Evolutionary conservation across 2,888 invertebrate species (phyloP), one percentile per base, ranked within the genome.

Genomic region (Colostygia pectinataria): DNA sequence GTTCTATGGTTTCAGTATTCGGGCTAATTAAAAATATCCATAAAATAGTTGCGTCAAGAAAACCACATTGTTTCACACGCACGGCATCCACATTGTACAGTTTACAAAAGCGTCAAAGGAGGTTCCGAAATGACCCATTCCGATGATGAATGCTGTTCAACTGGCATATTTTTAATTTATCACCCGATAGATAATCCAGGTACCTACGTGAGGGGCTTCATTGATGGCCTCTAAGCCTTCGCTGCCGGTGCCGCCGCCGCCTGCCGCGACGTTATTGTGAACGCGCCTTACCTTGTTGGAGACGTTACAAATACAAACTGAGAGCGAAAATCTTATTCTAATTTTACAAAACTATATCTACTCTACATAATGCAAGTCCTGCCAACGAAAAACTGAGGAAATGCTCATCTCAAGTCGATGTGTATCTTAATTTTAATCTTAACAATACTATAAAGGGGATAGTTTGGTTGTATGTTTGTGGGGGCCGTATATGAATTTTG

Each of bases 141-240:
- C 63, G 77, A 86, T 87, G 87, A 89, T 88, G 83, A 87, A 89
- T 88, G 80, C 79, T 61, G 76, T 71, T 68, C 66, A 72, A 76
- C 79, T 77, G 86, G 75, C 88, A 89, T 88, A 88, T 87, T 89
- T 86, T 77, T 86, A 89, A 89, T 89, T 89, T 89, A 89, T 89
- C 80, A 84, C 84, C 67, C 76, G 68, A 75, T 79, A 81, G 81
- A 83, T 86, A 80, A 78, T 78, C 80, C 88, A 86, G 87, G 87
- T 88, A 50, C 33, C 24, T 40, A 14, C 13, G 39, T 33, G 50
- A 86, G 80, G 66, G 68, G 75, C 73, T 83, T 84, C 87, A 89
- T 85, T 88, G 82, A 88, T 80, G 61, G 70, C 69, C 59, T 66
- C 66, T 73, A 63, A 63, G 45, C 53, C 57, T 55, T 32, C 70